A percentile compares a stretch with the other conserved stretches of the same genome.
Evolutionary conservation across 2,888 invertebrate species (phyloP).

Genomic region (Euproctis similis): DNA sequence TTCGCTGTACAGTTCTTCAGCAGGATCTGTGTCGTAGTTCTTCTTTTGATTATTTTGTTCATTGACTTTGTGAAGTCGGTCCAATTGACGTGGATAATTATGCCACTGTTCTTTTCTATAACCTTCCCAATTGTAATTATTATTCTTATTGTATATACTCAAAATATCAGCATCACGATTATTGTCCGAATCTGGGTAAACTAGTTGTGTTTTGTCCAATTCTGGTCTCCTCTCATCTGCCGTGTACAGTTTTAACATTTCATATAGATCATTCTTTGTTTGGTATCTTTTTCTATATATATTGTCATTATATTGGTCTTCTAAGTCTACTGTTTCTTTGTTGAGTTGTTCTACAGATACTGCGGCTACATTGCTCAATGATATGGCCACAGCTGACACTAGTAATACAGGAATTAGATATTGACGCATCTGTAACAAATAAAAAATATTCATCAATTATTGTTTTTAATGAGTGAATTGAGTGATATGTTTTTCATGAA

Average conservation of each 20-base stretch:
- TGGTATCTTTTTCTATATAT: constrained; percentile 46
- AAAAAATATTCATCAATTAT: too few species aligned
- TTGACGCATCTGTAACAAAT: constrained; percentile 64
- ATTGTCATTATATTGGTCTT: constrained; percentile 54
- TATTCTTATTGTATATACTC: constrained; percentile 32
- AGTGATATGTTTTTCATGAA: too few species aligned
- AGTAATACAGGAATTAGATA: constrained; percentile 47
- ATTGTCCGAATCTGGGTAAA: constrained; percentile 30
- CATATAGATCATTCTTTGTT: constrained; percentile 38
- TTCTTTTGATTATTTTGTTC: constrained; percentile 31
- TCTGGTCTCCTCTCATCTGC: constrained; percentile 17
- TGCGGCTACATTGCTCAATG: constrained; percentile 60
- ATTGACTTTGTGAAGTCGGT: constrained; percentile 47
- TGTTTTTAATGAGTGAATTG: too few species aligned
- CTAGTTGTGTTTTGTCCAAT: constrained; percentile 19
- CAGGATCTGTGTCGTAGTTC: constrained; percentile 35
- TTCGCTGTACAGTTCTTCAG: constrained; percentile 22
- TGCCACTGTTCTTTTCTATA: constrained; percentile 61
- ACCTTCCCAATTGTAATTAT: constrained; percentile 48
- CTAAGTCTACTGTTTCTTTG: constrained; percentile 29
- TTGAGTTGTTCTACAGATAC: constrained; percentile 38
- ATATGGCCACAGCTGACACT: constrained; percentile 51
- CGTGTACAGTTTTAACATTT: constrained; percentile 38
- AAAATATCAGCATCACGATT: constrained; percentile 30
- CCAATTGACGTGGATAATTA: constrained; percentile 59